Evolutionary conservation across 1,140 invertebrate genomes (phyloP).

Genomic region (Drosophila mojavensis): DNA sequence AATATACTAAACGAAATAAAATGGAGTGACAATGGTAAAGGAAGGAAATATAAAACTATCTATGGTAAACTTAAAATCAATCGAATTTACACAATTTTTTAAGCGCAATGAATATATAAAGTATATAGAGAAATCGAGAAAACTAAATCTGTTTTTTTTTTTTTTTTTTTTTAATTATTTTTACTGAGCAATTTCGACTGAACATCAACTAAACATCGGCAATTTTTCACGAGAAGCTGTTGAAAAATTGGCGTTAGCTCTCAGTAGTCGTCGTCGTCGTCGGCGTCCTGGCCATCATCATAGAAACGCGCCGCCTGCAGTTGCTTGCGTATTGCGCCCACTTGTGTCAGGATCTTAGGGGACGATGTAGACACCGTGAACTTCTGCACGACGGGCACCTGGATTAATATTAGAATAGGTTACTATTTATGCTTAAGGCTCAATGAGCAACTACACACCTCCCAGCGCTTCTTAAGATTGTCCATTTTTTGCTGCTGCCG

Average conservation of each 20-base stretch:
- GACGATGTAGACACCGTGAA: conserved; percentile 67
- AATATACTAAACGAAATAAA: conserved; percentile 24
- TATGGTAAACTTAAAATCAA: background rate
- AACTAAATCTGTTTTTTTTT: conserved; percentile 14
- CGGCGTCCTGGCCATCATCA: conserved; percentile 44
- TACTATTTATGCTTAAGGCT: background rate
- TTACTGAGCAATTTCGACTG: conserved; percentile 1
- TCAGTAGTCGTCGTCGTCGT: conserved; percentile 2
- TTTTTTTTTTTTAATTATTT: background rate
- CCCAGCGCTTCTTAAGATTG: conserved; percentile 71
- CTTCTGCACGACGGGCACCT: conserved; percentile 81
- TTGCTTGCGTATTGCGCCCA: conserved; percentile 79
- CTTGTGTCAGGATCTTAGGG: conserved; percentile 74
- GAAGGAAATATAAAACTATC: background rate
- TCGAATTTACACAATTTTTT: no score
- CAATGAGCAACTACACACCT: conserved; percentile 48
- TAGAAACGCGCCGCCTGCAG: conserved; percentile 72
- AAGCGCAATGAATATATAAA: no score
- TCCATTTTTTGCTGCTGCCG: conserved; percentile 56
- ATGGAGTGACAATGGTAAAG: conserved; percentile 1
- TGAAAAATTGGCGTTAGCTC: conserved; percentile 46
- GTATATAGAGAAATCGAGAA: background rate
- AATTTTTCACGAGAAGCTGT: conserved; percentile 7
- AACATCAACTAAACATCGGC: conserved; percentile 25
- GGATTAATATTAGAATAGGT: background rate